Evolutionary conservation across 2,797 vertebrate species (phyloP).

Genomic region (Pelochelys cantorii): DNA sequence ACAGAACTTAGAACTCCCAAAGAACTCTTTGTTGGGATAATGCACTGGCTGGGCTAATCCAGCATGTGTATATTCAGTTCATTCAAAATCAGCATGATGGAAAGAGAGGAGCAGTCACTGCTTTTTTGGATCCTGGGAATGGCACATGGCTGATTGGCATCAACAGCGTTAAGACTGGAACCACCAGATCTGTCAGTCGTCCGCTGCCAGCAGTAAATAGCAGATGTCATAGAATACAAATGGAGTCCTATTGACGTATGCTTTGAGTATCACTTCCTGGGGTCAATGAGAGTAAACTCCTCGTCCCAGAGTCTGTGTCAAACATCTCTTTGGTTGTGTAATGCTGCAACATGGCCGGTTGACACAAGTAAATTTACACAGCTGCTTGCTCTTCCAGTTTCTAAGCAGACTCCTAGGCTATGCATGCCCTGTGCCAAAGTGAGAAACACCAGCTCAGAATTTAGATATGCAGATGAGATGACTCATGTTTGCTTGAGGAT

Average conservation of each 20-base stretch:
- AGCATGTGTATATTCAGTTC: background rate
- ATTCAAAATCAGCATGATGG: background rate
- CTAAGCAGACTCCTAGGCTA: constrained; percentile 41
- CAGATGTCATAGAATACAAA: background rate
- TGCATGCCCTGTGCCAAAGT: background rate
- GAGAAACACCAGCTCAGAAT: background rate
- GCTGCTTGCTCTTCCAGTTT: constrained; percentile 39
- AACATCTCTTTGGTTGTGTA: constrained; percentile 24
- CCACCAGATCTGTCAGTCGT: background rate
- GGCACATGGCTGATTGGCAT: background rate
- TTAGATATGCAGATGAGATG: background rate
- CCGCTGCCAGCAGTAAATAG: background rate
- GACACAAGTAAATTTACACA: constrained; percentile 34
- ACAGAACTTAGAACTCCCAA: background rate
- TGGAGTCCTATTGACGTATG: background rate
- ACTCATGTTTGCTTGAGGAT: background rate
- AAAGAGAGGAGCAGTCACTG: background rate
- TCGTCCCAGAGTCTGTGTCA: background rate
- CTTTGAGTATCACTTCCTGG: background rate
- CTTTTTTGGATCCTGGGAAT: background rate
- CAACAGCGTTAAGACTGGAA: background rate
- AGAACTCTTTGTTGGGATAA: background rate
- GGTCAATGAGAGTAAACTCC: constrained; percentile 19
- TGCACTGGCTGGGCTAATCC: background rate
- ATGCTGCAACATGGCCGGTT: constrained; percentile 8